Base-by-base conservation (phyloP, 2,113 vertebrate species). In the Pseudorhombus dupliciocellatus region DNA sequence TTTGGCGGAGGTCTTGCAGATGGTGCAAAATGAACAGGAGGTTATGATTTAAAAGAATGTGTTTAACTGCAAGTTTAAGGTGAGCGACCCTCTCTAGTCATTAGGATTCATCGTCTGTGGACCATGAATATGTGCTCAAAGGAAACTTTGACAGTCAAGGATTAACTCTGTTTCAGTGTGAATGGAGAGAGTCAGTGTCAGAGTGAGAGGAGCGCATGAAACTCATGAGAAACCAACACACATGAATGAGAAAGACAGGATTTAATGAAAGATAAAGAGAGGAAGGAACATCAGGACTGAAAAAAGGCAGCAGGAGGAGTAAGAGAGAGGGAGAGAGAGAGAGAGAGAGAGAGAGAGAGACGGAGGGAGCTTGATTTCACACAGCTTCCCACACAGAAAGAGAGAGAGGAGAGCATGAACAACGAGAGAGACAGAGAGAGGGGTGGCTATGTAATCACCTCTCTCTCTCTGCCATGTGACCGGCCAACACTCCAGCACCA, bases 391-490 rank as follows among this genome's bases (percentile, higher is more conserved):
- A 89, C 89, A 85, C 66, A 81, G 30, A 62, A 1, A 78, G 55
- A 69, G 40, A 54, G 66, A 66, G 51, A 79, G 65, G 51, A 79
- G 65, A 65, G 64, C 31, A 7, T 18, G 54, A 56, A 53, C 42
- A 70, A 80, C 48, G 31, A 34, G 31, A 34, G 31, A 34, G 31
- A 31, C 1, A 11, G 31, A 34, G 31, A 34, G 31, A 34, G 31
- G 34, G 11, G 34, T 37, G 34, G 34, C 9, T 37, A 11, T 37
- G 34, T 37, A 37, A 37, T 37, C 34, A 37, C 34, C 34, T 37
- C 34, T 37, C 34, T 37, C 34, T 37, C 34, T 37, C 34, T 37
- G 10, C 34, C 34, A 93, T 94, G 92, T 95, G 93, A 95, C 92
- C 5, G 70, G 60, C 75, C 75, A 44, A 73, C 55, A 80, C 89